Conservation (phyloP, 2,113 vertebrate species). For the Stegostoma tigrinum region DNA sequence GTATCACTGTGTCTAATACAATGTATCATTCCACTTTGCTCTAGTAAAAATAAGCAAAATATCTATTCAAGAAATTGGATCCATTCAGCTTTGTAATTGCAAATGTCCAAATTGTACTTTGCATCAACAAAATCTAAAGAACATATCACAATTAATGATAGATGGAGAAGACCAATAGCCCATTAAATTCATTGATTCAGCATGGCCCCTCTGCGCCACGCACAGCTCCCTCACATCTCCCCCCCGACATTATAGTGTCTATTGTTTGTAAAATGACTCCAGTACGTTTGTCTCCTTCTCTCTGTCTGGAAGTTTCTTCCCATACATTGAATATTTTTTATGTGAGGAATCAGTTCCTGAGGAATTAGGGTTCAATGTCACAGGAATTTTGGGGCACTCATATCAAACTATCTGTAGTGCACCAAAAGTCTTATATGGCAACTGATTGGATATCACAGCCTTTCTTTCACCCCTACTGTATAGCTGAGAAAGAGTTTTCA, state of each 20-base stretch:
- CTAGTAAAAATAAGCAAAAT: not conserved
- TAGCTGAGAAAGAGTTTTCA: not conserved
- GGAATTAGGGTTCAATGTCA: not conserved
- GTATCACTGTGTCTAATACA: not conserved
- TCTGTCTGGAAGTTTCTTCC: not conserved
- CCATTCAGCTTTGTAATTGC: not conserved
- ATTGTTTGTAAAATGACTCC: not conserved
- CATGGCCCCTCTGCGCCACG: not conserved
- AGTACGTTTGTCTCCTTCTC: not conserved
- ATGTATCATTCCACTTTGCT: not conserved
- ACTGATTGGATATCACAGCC: not conserved
- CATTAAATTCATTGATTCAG: not conserved
- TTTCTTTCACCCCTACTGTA: not conserved
- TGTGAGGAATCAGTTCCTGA: not conserved
- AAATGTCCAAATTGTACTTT: not conserved
- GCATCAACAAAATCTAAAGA: not conserved
- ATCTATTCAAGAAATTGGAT: not conserved
- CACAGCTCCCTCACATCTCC: not conserved
- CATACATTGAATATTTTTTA: not conserved
- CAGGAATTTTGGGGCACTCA: not conserved
- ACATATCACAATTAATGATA: not conserved
- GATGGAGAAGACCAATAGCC: not conserved
- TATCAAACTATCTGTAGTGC: not conserved
- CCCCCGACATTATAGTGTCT: not conserved
- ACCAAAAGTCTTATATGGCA: not conserved